These are phyloP conservation scores for Spea hammondii DNA, from an alignment of 2,797 vertebrate genomes.

Conservation along the genomic window DNA sequence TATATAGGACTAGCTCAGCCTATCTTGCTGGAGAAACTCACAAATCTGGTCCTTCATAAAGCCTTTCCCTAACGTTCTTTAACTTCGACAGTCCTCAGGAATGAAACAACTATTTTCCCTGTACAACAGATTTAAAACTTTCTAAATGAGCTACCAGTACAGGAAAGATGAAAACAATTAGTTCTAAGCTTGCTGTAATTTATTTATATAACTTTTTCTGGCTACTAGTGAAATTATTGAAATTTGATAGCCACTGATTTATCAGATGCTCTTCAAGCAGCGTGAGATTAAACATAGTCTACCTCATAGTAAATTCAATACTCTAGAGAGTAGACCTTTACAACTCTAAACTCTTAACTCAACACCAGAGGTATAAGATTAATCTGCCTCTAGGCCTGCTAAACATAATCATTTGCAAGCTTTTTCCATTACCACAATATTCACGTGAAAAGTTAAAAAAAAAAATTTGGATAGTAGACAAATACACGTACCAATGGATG, in stretches of 20 bases:
- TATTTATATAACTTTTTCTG: background rate
- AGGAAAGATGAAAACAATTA: too few species aligned
- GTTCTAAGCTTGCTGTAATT: too few species aligned
- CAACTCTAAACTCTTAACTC: background rate
- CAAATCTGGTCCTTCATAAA: too few species aligned
- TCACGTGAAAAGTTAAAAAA: background rate
- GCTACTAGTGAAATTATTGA: background rate
- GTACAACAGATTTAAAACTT: too few species aligned
- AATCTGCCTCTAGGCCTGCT: background rate
- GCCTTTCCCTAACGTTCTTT: too few species aligned
- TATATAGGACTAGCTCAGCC: too few species aligned
- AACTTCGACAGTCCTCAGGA: too few species aligned
- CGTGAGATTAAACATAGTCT: background rate
- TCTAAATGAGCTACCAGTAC: too few species aligned
- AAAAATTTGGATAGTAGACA: too few species aligned
- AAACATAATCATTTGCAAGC: background rate
- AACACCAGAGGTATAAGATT: background rate
- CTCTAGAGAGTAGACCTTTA: background rate
- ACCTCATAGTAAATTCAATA: constrained; percentile 9
- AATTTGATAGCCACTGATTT: background rate
- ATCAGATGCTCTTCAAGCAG: constrained; percentile 2
- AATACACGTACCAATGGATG: too few species aligned
- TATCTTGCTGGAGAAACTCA: too few species aligned
- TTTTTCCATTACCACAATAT: constrained; percentile 3
- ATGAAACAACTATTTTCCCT: too few species aligned